phyloP scores from a whole-genome alignment of 1,140 invertebrate genomes.

The Drosophila tristis region DNA sequence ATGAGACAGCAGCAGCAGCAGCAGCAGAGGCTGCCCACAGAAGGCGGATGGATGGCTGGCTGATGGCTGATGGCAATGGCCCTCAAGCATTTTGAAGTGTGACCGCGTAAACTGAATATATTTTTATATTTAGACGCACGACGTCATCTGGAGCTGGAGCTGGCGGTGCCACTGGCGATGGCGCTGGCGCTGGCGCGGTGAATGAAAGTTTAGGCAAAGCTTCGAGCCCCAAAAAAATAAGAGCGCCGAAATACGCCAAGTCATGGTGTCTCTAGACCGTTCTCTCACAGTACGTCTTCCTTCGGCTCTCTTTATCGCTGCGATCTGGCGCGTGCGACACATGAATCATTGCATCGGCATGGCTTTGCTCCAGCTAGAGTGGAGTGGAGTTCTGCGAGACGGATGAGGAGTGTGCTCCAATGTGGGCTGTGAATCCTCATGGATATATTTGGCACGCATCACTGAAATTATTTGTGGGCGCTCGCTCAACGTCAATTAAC shows the following conservation, averaged over 20 bases:
- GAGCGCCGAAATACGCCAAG: constrained; percentile 47
- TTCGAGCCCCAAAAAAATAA: constrained; percentile 22
- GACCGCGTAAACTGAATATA: constrained; percentile 78
- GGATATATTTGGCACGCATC: neutral
- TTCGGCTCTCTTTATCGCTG: constrained; percentile 11
- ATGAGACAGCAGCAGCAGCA: constrained; percentile 7
- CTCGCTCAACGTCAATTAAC: too few relatives aligned
- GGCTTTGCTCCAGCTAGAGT: constrained; percentile 1
- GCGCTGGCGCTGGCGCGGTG: constrained; percentile 31
- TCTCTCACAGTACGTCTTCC: constrained; percentile 6
- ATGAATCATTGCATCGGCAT: constrained; percentile 46
- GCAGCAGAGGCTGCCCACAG: constrained; percentile 1
- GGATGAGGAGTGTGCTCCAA: too few relatives aligned
- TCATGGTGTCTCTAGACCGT: constrained; percentile 50
- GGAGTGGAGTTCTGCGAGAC: too few relatives aligned
- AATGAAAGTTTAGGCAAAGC: constrained; percentile 67
- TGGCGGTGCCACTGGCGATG: too few relatives aligned
- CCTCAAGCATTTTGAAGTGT: constrained; percentile 63
- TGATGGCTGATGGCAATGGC: constrained; percentile 47
- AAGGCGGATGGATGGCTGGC: constrained; percentile 66
- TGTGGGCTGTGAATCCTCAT: neutral
- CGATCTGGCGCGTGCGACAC: constrained; percentile 52
- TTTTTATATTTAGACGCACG: constrained; percentile 72
- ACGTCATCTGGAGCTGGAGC: constrained; percentile 51
- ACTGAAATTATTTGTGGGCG: neutral